Percentiles rank a stretch among this genome's conserved stretches.
Conservation (phyloP, 2,797 vertebrate species). For the Nyctalus aviator region DNA sequence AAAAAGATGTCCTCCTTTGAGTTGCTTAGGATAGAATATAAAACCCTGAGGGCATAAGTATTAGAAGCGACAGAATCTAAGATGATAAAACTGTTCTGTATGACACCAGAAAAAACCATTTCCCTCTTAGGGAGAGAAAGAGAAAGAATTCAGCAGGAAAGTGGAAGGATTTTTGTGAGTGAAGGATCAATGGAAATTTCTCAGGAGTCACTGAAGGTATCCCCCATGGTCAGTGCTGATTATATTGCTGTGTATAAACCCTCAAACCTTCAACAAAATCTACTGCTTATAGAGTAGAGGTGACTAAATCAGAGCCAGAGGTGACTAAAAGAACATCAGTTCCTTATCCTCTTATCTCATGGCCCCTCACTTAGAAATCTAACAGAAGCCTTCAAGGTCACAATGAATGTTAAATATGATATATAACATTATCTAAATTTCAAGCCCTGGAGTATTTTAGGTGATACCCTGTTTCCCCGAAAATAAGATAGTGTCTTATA, state of each 20-base stretch:
- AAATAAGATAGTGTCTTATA: too few species aligned
- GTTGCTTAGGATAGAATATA: neutral
- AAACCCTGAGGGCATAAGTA: neutral
- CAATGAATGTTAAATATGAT: neutral
- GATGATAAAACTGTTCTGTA: neutral
- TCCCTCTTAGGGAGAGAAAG: neutral
- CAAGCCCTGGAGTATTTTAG: slow-evolving; percentile 17
- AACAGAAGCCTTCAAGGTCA: neutral
- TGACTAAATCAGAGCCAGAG: neutral
- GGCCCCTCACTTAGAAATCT: neutral
- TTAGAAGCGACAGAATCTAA: slow-evolving; percentile 28
- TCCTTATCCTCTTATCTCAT: neutral
- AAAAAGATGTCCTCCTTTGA: neutral
- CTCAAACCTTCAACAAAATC: neutral
- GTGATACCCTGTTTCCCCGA: neutral
- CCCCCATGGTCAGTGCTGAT: neutral
- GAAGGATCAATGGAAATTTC: slow-evolving; percentile 49
- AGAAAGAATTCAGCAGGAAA: slow-evolving; percentile 10
- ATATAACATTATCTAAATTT: neutral
- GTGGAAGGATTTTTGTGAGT: neutral
- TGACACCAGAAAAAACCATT: neutral
- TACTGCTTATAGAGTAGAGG: neutral
- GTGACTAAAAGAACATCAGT: neutral
- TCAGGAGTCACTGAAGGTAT: neutral
- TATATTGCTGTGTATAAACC: neutral